Base-by-base conservation (phyloP, 30 jellyfish, hydroid and myxozoan species). In the Mastigias papua region DNA sequence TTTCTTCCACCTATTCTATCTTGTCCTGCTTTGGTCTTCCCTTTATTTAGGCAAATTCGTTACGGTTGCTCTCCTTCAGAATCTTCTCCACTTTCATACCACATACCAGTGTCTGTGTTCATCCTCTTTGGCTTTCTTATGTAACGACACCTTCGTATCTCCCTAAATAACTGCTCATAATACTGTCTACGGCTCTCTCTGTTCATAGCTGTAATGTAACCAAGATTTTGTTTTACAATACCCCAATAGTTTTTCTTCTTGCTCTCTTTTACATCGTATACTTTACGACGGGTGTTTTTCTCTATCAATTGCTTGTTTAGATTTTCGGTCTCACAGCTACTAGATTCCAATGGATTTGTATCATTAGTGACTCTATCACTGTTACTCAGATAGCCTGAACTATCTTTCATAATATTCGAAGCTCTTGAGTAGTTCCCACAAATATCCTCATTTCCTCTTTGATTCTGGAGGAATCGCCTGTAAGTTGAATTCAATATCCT, bases 131-230 rank as follows among this genome's bases (percentile, higher is more conserved):
- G 97, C 58, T 76, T 90, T 46, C 97, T 49, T 7, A 90, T 90
- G 69, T 90, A 90, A 26, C 97, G 86, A 70, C 97, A 90, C 16
- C 75, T 22, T 42, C 92, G 86, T 22, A 90, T 90, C 46, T 82
- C 97, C 20, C 76, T 73, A 42, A 71, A 90, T 17, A 90, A 60
- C 34, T 75, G 54, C 9, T 82, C 91, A 26, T 63, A 76, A n/a
- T 89, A 79, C 48, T 78, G 82, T 26, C 80, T 60, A 33, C 76
- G 90, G 27, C 64, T 28, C 80, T 74, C 35, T 15, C 50, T 67
- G 70, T 67, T 74, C 82, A 75, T 85, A 30, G 69, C 58, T 0
- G 92, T 63, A 13, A 90, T 48, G 16, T 0, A 19, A n/a, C 86
- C 51, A 28, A 90, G 78, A 9, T 48, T 70, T 35, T 75, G 49